phyloP scores from a whole-genome alignment of 53 echinoderm and acorn worm species.

The Antedon mediterranea region DNA sequence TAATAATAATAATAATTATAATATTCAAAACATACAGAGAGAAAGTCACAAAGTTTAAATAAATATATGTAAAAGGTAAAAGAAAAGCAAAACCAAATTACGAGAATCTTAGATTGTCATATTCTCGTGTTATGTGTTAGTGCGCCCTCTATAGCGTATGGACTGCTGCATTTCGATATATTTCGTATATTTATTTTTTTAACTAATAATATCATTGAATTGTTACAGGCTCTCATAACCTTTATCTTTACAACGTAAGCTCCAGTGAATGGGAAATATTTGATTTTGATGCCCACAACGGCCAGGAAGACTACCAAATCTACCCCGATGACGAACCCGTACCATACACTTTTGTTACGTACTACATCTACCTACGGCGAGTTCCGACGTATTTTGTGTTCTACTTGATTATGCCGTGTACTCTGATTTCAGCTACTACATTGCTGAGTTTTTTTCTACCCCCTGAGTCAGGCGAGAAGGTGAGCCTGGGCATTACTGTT shows the following conservation, averaged over 20 bases:
- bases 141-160: not conserved
- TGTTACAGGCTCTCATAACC: not conserved
- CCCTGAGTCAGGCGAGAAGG: constrained; percentile 91
- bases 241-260: constrained; percentile 10
- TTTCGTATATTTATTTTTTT: no score
- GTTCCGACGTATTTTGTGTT: constrained; percentile 92
- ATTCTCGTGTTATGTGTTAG: no score
- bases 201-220: not conserved
- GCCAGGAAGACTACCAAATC: constrained; percentile 42
- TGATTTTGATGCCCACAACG: constrained; percentile 41
- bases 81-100: no score
- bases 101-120: no score
- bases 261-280: constrained; percentile 78
- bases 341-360: constrained; percentile 57
- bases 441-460: constrained; percentile 97
- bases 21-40: no score
- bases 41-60: no score
- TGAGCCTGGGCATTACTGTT: constrained; percentile 90
- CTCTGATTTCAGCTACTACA: constrained; percentile 74
- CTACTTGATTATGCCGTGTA: constrained; percentile 95
- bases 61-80: no score
- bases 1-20: no score
- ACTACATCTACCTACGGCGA: constrained; percentile 60
- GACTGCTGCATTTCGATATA: no score
- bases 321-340: constrained; percentile 59